Percentiles rank a stretch among this genome's conserved stretches.
Evolutionary conservation across 2,888 invertebrate genomes (phyloP).

Genomic region (Drosophila nr. medialis): DNA sequence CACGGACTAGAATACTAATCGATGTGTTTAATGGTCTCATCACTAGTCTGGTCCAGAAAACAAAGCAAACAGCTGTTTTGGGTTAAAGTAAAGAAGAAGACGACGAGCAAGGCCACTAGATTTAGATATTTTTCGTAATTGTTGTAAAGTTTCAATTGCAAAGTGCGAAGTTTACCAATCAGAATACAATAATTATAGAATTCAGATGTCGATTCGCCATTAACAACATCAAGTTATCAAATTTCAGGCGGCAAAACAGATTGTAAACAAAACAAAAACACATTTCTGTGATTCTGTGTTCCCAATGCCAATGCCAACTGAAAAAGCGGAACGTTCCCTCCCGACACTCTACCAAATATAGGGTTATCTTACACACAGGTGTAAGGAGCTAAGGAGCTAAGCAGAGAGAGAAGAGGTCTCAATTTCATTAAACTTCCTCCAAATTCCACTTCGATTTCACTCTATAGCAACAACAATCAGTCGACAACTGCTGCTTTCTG

Average conservation of each 20-base stretch:
- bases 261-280: constrained; percentile 54
- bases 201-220: not conserved
- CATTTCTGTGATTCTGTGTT: constrained; percentile 16
- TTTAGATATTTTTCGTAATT: constrained; percentile 63
- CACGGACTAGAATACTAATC: constrained; percentile 2
- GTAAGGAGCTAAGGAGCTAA: constrained; percentile 2
- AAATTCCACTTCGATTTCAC: constrained; percentile 12
- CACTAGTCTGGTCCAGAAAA: constrained; percentile 43
- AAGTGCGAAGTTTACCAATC: constrained; percentile 45
- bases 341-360: constrained; percentile 6
- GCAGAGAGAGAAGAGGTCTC: not conserved
- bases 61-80: constrained; percentile 50
- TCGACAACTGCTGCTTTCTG: constrained; percentile 22
- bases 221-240: constrained; percentile 1
- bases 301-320: constrained; percentile 38
- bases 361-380: constrained; percentile 9
- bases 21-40: constrained; percentile 13
- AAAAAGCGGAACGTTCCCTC: constrained; percentile 8
- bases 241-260: constrained; percentile 41
- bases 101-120: constrained; percentile 64
- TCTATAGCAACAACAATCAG: not conserved
- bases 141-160: constrained; percentile 53
- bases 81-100: constrained; percentile 54
- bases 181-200: constrained; percentile 7
- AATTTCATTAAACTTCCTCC: constrained; percentile 7